phyloP scores from a whole-genome alignment of 1,140 invertebrate species.

The Eupeodes corollae region DNA sequence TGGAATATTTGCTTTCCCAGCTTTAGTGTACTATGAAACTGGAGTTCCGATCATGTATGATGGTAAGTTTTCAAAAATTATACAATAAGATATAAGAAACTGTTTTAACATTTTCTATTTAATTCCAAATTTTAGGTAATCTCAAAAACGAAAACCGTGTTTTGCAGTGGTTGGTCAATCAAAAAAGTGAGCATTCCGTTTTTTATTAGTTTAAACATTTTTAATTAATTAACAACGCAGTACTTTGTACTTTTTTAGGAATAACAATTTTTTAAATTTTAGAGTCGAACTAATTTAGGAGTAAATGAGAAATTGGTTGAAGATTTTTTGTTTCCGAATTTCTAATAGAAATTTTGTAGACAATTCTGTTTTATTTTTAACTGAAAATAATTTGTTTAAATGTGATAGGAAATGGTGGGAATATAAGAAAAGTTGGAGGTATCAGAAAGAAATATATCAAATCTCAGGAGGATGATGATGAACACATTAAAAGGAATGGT shows the following conservation, averaged over 20 bases:
- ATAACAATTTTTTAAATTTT: conserved; percentile 1
- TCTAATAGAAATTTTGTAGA: no score
- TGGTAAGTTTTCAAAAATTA: conserved; percentile 51
- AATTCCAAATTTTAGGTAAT: conserved; percentile 65
- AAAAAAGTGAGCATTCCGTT: conserved; percentile 70
- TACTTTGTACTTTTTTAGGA: conserved; percentile 14
- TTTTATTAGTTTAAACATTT: no score
- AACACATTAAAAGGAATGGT: conserved; percentile 37
- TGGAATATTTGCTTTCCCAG: conserved; percentile 82
- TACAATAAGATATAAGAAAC: conserved; percentile 23
- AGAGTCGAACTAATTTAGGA: not conserved
- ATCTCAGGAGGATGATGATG: conserved; percentile 27
- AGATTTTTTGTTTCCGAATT: not conserved
- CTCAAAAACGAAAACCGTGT: conserved; percentile 90
- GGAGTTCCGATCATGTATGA: conserved; percentile 89
- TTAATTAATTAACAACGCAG: not conserved
- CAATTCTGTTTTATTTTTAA: no score
- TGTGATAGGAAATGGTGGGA: not conserved
- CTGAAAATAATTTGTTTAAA: no score
- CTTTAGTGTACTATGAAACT: conserved; percentile 83
- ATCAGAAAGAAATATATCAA: conserved; percentile 30
- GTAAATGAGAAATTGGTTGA: not conserved
- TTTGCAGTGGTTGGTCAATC: conserved; percentile 87
- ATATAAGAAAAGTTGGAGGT: conserved; percentile 36
- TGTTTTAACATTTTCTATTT: not conserved